Conservation (phyloP, 2,113 vertebrate genomes). For the Cepphus grylle region DNA sequence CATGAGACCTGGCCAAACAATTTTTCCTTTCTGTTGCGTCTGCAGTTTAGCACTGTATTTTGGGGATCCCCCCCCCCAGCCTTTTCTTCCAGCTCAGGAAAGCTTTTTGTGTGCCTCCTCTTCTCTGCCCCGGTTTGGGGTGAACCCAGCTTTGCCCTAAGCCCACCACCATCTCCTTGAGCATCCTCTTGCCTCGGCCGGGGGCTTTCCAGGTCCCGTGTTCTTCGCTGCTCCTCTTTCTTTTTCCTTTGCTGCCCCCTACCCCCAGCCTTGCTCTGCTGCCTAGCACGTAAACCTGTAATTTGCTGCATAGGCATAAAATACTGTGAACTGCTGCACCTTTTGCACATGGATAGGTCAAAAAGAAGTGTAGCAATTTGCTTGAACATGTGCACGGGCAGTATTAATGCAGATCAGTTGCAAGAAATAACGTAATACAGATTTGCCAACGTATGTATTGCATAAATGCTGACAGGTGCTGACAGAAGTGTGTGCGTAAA, state of each 20-base stretch:
- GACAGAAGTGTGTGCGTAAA: constrained; percentile 67
- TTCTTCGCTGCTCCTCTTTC: constrained; percentile 24
- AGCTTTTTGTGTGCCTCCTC: background rate
- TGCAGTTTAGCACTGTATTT: background rate
- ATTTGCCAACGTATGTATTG: constrained; percentile 70
- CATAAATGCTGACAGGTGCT: constrained; percentile 69
- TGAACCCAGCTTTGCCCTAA: background rate
- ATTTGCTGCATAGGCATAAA: constrained; percentile 58
- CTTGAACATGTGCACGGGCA: constrained; percentile 61
- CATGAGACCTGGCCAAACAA: background rate
- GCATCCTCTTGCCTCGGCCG: background rate
- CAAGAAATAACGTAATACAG: constrained; percentile 66
- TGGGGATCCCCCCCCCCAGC: background rate
- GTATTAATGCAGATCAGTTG: constrained; percentile 62
- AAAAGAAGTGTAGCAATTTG: constrained; percentile 65
- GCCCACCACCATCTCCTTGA: background rate
- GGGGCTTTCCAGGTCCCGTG: background rate
- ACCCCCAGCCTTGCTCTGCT: constrained; percentile 13
- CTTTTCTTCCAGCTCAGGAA: background rate
- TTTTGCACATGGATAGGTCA: constrained; percentile 61
- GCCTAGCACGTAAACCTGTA: background rate
- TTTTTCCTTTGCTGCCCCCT: constrained; percentile 63
- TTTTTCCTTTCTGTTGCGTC: background rate
- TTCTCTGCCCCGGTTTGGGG: background rate
- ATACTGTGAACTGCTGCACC: constrained; percentile 56